Evolutionary conservation across 2,797 vertebrate genomes (phyloP), one percentile per base, ranked within the genome.

Genomic region (Lutjanus argentimaculatus): DNA sequence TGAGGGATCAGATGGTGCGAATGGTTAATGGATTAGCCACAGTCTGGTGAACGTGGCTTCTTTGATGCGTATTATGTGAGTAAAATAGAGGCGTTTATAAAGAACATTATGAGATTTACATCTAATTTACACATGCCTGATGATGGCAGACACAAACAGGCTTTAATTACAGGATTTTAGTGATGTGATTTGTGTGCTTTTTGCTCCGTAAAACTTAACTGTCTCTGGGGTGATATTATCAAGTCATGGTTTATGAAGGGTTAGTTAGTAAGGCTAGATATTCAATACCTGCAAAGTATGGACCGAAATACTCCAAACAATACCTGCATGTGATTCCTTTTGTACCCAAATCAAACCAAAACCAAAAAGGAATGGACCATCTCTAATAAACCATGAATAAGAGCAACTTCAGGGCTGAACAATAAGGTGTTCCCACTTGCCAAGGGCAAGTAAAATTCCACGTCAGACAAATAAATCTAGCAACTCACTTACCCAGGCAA

Each of bases 41-140:
- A 57, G 53, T 25, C 17, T 67, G 22, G 8, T 42, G 52, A 61
- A 48, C 55, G 42, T 6, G 19, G 56, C 10, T 51, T 46, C 12
- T n/a, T 62, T 16, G 7, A 42, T 46, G n/a, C 57, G 21, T n/a
- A 8, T 48, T 30, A 45, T 36, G n/a, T 16, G 64, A 36, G 52
- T 10, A 42, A 61, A 42, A 75, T n/a, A 2, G 15, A 36, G 22
- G 19, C 72, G 21, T 70, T 74, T 57, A 45, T 19, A 55, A 21
- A 25, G 46, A 13, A 14, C 56, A 56, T 62, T 15, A 75, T 63
- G 22, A 51, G 62, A 67, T 79, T 72, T 53, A 19, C 16, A 72
- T 76, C 14, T 68, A 0, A 72, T 76, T 59, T 62, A 11, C 40
- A 56, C 16, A n/a, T 45, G 12, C 36, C 48, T n/a, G 53, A 73